Conservation (phyloP, 1,140 invertebrate genomes). For the Nautilus pompilius region DNA sequence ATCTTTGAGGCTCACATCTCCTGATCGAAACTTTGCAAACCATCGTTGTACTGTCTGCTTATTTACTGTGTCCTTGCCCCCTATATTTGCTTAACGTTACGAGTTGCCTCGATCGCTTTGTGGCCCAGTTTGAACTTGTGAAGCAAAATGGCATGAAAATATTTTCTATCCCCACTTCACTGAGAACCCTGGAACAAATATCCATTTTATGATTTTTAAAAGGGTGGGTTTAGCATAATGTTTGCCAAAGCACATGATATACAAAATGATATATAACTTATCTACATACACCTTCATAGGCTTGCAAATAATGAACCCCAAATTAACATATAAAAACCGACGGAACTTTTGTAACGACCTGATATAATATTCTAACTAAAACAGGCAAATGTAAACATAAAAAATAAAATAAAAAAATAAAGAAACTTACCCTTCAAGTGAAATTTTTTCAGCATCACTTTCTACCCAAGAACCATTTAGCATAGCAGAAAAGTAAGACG, state of each 20-base stretch:
- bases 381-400: background rate
- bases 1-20: too few species aligned
- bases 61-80: too few species aligned
- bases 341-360: background rate
- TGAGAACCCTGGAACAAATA: too few species aligned
- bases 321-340: background rate
- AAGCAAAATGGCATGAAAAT: too few species aligned
- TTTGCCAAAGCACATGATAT: background rate
- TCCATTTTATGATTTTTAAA: too few species aligned
- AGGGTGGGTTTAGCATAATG: too few species aligned
- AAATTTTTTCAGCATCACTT: slow-evolving; percentile 76
- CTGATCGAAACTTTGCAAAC: too few species aligned
- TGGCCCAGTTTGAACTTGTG: too few species aligned
- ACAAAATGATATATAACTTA: background rate
- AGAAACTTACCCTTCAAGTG: slow-evolving; percentile 71
- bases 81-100: too few species aligned
- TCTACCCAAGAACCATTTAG: slow-evolving; percentile 79
- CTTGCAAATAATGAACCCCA: background rate
- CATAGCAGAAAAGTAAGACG: slow-evolving; percentile 87
- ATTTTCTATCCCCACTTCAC: too few species aligned
- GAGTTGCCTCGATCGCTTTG: too few species aligned
- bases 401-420: background rate
- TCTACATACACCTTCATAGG: background rate
- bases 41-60: too few species aligned
- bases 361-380: background rate